Base-by-base conservation (phyloP, 2,888 invertebrate species). In the Ceratothoa steindachneri region DNA sequence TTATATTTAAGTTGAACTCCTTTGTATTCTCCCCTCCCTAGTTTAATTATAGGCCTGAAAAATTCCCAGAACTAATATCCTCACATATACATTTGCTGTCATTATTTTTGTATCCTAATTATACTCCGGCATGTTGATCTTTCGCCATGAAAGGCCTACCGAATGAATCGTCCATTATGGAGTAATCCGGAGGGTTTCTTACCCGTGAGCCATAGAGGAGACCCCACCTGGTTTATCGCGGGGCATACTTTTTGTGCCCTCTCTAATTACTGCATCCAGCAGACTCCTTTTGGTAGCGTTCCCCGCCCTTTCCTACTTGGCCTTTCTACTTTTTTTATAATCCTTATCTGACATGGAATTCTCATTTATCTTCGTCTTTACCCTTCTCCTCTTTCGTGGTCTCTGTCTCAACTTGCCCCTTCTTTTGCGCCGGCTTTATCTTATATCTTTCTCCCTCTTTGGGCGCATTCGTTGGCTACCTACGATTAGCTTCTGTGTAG, bases 61-160 rank as follows among this genome's bases (percentile, higher is more conserved):
- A 15, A 22, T 60, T 60, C 60, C 60, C 60, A 60, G n/a, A 60
- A 24, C 60, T 60, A 60, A 60, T 60, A 22, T 60, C 60, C 24
- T 60, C 27, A 60, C 60, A 24, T 60, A 24, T 60, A 60, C 60
- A 60, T 60, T 60, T 60, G 60, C 60, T 60, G 60, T 60, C 60
- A 60, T 60, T 60, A 60, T 60, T 60, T 60, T 60, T 60, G 60
- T 60, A 60, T 60, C 60, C 22, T 60, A 60, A 60, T 60, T 60
- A 60, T 60, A 60, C 60, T 60, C 60, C 27, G 24, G 60, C 24
- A 60, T 60, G 60, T 60, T 60, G 60, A 60, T 60, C 60, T 60
- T 60, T 60, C 27, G 22, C 24, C 24, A 60, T 60, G 60, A 60
- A 60, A 60, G 22, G 60, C 60, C 60, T 60, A 60, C 60, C 24